Evolutionary conservation across 2,797 vertebrate species (phyloP), one percentile per base, ranked within the genome.

Genomic region (Crocodylus rhombifer): DNA sequence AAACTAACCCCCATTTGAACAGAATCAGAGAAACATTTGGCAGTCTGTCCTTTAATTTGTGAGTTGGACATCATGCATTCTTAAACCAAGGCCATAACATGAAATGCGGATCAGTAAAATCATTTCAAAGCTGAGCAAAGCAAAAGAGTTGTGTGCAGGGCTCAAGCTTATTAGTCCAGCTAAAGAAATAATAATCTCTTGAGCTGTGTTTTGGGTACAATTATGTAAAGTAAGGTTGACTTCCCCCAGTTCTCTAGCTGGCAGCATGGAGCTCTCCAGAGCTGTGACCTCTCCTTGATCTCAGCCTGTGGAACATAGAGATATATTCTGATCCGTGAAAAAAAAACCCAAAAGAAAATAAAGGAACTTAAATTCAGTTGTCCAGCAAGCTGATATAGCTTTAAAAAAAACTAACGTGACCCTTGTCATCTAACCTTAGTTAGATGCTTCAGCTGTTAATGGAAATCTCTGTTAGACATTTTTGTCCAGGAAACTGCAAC

Each of bases 401-500:
- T 51, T 60, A 73, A 92, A 67, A 51, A 62, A 85, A 83, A 20
- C 2, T 63, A 33, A 84, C 20, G 21, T 13, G 11, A 14, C 60
- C 28, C 17, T n/a, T 1, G 0, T 28, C 56, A 16, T 80, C 42
- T 74, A 33, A 51, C 14, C 84, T 84, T 55, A 65, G 56, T 51
- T 51, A 82, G 95, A 82, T 18, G 4, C 0, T 0, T 62, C 51
- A 62, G 2, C 74, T 83, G 1, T 36, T 60, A 62, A 88, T 9
- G 56, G 71, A 91, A 94, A 56, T 12, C 77, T 63, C 86, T 81
- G 74, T 83, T 85, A 93, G 20, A 80, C 16, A 28, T 28, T 65
- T 90, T 26, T n/a, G 5, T 23, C 84, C 63, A 73, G 78, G 67
- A 86, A 92, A 82, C 36, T 11, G 51, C 42, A 74, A 58, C 18